Evolutionary conservation across 2,888 invertebrate genomes (phyloP).

Genomic region (Melanotus villosus): DNA sequence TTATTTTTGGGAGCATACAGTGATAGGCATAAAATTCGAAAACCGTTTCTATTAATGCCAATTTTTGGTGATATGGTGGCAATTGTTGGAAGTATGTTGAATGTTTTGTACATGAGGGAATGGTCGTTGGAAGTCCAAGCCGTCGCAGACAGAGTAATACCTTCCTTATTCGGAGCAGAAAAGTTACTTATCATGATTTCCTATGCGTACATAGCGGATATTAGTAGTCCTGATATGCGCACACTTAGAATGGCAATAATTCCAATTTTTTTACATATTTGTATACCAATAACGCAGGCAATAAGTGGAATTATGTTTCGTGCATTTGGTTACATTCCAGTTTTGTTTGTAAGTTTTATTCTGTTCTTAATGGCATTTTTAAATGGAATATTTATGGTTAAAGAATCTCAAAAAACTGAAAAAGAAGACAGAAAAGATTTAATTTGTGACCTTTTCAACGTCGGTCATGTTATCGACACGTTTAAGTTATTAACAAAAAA

Average conservation of each 20-base stretch:
- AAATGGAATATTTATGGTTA: slow-evolving; percentile 61
- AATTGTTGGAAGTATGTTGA: slow-evolving; percentile 69
- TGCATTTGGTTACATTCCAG: slow-evolving; percentile 60
- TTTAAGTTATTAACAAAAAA: slow-evolving; percentile 58
- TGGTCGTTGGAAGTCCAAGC: slow-evolving; percentile 71
- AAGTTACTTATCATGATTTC: slow-evolving; percentile 66
- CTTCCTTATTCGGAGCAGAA: slow-evolving; percentile 73
- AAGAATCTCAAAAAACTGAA: slow-evolving; percentile 52
- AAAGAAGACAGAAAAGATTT: slow-evolving; percentile 49
- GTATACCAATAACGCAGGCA: slow-evolving; percentile 57
- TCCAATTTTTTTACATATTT: slow-evolving; percentile 61
- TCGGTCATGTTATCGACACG: slow-evolving; percentile 61
- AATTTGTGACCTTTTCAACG: slow-evolving; percentile 62
- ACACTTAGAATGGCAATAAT: slow-evolving; percentile 77
- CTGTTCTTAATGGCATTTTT: slow-evolving; percentile 59
- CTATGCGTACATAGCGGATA: slow-evolving; percentile 66
- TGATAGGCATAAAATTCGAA: slow-evolving; percentile 64
- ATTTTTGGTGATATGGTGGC: slow-evolving; percentile 67
- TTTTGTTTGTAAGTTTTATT: slow-evolving; percentile 57
- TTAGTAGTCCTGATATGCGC: slow-evolving; percentile 71
- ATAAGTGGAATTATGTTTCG: slow-evolving; percentile 61
- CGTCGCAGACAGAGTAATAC: slow-evolving; percentile 70
- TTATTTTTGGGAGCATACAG: slow-evolving; percentile 66
- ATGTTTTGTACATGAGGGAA: slow-evolving; percentile 71
- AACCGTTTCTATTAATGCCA: slow-evolving; percentile 65